These are phyloP conservation scores for Pyrgus malvae DNA, from an alignment of 2,888 invertebrate genomes.

Conservation along the genomic window DNA sequence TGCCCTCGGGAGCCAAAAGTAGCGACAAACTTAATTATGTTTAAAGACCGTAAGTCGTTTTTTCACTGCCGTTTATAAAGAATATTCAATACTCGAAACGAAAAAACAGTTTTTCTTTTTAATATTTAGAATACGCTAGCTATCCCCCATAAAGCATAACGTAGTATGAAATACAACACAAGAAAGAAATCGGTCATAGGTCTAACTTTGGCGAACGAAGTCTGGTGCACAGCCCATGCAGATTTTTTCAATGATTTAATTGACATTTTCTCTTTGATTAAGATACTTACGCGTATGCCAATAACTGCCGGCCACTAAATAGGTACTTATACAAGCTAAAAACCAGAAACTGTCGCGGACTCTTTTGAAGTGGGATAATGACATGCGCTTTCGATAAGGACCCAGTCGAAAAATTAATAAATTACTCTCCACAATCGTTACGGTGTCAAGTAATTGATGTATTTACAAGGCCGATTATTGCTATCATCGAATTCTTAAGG, in stretches of 20 bases:
- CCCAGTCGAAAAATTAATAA: conserved; percentile 21
- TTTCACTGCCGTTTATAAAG: background rate
- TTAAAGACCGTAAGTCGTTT: background rate
- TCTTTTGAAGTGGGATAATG: conserved; percentile 15
- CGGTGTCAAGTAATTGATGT: conserved; percentile 25
- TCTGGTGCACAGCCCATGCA: too few species aligned
- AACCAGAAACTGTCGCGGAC: background rate
- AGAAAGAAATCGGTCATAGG: too few species aligned
- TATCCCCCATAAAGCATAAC: too few species aligned
- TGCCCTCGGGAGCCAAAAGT: conserved; percentile 10
- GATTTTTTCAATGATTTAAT: too few species aligned
- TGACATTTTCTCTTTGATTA: too few species aligned
- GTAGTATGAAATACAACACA: too few species aligned
- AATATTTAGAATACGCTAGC: too few species aligned
- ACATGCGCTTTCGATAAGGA: conserved; percentile 21
- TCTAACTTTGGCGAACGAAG: too few species aligned
- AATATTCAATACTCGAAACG: too few species aligned
- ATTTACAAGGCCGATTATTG: conserved; percentile 24
- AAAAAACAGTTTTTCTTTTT: too few species aligned
- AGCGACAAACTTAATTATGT: background rate
- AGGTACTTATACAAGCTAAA: background rate
- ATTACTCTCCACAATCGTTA: conserved; percentile 13
- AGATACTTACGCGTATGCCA: background rate
- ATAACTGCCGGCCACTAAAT: background rate
- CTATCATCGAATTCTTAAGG: conserved; percentile 35